Conservation (phyloP, 2,888 invertebrate genomes). For the Pseudococcus jackbeardsleyi region DNA sequence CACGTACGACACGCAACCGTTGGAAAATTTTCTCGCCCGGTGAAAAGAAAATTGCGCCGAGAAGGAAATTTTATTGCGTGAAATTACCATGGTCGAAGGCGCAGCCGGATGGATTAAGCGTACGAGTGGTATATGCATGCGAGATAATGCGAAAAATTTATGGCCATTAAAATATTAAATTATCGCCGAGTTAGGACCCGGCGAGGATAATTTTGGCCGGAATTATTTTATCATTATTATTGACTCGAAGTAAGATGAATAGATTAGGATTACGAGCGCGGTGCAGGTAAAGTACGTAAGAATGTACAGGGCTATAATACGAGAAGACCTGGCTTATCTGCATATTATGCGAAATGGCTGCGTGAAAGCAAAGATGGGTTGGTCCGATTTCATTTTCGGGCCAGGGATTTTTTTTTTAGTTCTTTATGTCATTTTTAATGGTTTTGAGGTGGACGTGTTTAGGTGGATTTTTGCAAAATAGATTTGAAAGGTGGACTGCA, state of each 20-base stretch:
- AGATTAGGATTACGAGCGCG: neutral
- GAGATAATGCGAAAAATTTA: constrained; percentile 15
- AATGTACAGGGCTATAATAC: too few species aligned
- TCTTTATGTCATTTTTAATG: too few species aligned
- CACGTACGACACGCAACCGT: neutral
- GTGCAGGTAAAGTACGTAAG: too few species aligned
- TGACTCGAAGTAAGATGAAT: neutral
- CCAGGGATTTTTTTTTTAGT: too few species aligned
- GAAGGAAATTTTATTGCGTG: neutral
- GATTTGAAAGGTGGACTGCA: too few species aligned
- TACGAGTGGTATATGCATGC: neutral
- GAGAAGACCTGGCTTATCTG: too few species aligned
- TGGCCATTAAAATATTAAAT: constrained; percentile 36
- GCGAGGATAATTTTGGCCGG: neutral
- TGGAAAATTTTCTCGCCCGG: neutral
- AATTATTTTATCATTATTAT: constrained; percentile 25
- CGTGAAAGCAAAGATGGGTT: too few species aligned
- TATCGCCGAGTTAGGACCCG: neutral
- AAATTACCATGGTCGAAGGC: neutral
- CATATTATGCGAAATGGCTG: too few species aligned
- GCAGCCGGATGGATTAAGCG: neutral
- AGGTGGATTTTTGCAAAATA: too few species aligned
- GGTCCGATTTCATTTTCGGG: too few species aligned
- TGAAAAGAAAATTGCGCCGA: neutral
- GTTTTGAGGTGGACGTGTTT: too few species aligned